Evolutionary conservation across 2,797 vertebrate species (phyloP), one percentile per base, ranked within the genome.

Genomic region (Leptoclinus maculatus): DNA sequence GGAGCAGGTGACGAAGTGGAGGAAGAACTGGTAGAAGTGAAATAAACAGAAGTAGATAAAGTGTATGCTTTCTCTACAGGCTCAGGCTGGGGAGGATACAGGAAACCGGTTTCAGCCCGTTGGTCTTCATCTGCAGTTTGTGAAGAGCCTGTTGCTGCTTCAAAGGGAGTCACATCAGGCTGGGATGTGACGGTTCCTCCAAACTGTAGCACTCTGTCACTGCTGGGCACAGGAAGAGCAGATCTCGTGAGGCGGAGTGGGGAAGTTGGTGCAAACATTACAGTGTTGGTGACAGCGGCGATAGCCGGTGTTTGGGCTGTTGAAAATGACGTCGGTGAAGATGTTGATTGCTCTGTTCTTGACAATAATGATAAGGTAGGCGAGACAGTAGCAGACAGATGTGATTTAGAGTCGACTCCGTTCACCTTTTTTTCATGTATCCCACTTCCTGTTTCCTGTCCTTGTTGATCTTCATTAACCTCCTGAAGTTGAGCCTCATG

Each of bases 361-460:
- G 73, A 70, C 39, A 16, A 60, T 73, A 60, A 75, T 58, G 73
- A 78, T 23, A 38, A 23, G 14, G n/a, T 19, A 23, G 67, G 41
- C 39, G 78, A 80, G 41, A 60, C 45, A 0, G 74, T 39, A 7
- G 66, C 7, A 34, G 59, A 60, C 4, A 11, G 32, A 58, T 66
- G 23, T 43, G 65, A 58, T 68, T 60, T 59, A 65, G 53, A 49
- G 7, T 47, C 2, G 13, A 47, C 59, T 78, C 38, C 0, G 0
- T 49, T 47, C 19, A 39, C 16, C 17, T 25, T 59, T 29, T 47
- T 57, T 25, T 5, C 7, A 23, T 32, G 5, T 7, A 16, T 49
- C 5, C 13, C 49, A 14, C 7, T 54, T 79, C 23, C 67, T 8
- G n/a, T 39, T 67, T 54, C 70, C 45, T 36, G 13, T 62, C 36